Percentiles rank a stretch among this genome's conserved stretches.
Conservation (phyloP, 2,888 invertebrate species). For the Nycteola revayana region DNA sequence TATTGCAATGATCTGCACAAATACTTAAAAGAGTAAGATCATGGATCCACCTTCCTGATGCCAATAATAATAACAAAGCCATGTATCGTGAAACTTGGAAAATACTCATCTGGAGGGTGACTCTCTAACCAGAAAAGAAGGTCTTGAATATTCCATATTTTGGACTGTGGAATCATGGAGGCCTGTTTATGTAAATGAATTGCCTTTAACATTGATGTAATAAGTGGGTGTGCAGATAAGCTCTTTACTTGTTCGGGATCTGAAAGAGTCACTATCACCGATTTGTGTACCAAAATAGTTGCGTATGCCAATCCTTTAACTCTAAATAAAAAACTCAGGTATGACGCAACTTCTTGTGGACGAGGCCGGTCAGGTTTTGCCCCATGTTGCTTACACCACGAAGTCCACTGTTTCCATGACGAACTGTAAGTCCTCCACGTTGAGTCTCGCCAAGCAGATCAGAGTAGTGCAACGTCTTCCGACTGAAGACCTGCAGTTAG, state of each 20-base stretch:
- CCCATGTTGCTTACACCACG: conserved; percentile 15
- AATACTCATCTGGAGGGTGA: conserved; percentile 3
- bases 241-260: conserved; percentile 6
- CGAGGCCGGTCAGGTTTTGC: conserved; percentile 10
- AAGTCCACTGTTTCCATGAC: conserved; percentile 16
- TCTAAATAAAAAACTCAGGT: conserved; percentile 9
- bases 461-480: conserved; percentile 5
- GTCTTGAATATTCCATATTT: conserved; percentile 11
- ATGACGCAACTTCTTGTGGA: conserved; percentile 13
- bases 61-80: conserved; percentile 1
- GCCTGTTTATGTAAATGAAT: not conserved
- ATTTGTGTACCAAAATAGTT: conserved; percentile 22
- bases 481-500: conserved; percentile 2
- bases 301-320: conserved; percentile 11
- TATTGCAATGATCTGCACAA: not conserved
- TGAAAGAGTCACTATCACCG: conserved; percentile 12
- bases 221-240: not conserved
- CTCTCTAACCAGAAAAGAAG: conserved; percentile 3
- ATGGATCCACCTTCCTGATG: conserved; percentile 5
- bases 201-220: conserved; percentile 2
- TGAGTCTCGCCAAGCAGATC: conserved; percentile 15
- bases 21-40: conserved; percentile 5
- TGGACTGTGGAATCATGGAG: not conserved
- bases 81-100: conserved; percentile 8
- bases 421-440: conserved; percentile 15